Percentiles rank a stretch among this genome's conserved stretches.
Evolutionary conservation across 2,113 vertebrate genomes (phyloP).

Genomic region (Syrrhaptes paradoxus): DNA sequence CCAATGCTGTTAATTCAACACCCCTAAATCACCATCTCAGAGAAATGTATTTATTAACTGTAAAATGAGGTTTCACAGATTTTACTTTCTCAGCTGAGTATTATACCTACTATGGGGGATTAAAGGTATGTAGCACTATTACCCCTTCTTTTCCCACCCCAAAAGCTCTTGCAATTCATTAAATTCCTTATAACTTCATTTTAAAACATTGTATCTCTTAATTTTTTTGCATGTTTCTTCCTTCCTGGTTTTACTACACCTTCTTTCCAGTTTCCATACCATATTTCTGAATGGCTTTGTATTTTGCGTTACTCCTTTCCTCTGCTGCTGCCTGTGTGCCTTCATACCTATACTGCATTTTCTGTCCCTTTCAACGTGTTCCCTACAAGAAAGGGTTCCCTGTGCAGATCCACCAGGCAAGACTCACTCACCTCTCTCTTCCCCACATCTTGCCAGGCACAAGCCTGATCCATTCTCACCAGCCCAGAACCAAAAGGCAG

Average conservation of each 20-base stretch:
- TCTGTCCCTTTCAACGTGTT: neutral
- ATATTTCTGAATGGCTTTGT: neutral
- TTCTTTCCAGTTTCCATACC: neutral
- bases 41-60: conserved; percentile 15
- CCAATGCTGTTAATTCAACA: neutral
- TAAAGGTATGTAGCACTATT: neutral
- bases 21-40: neutral
- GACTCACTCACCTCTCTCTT: neutral
- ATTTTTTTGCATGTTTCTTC: neutral
- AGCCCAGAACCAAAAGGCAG: neutral
- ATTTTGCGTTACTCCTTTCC: neutral
- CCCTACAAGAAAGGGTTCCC: neutral
- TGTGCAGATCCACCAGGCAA: neutral
- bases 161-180: neutral
- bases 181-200: neutral
- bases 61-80: neutral
- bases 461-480: neutral
- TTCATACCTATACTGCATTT: accelerated
- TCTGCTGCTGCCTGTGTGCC: accelerated
- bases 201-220: neutral
- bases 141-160: neutral
- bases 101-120: neutral
- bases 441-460: neutral
- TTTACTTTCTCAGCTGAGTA: neutral
- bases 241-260: neutral